Evolutionary conservation across 1,140 invertebrate genomes (phyloP), one percentile per base, ranked within the genome.

Genomic region (Procambarus virginalis): DNA sequence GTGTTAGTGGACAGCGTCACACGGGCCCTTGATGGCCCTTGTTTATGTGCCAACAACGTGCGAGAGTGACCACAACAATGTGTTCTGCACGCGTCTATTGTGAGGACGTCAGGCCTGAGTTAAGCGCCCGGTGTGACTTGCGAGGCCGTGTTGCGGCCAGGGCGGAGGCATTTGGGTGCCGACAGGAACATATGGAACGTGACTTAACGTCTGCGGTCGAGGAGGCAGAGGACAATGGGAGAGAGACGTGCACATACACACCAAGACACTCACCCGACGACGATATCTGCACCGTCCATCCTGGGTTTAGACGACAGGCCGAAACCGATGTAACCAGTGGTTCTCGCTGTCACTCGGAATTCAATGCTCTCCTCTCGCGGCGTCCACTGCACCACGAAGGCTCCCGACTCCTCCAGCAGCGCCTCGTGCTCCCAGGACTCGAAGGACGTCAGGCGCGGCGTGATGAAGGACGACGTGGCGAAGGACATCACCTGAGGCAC

Each of bases 211-310:
- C 34, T 34, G 34, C 1, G 34, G 34, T 34, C 34, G 34, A 34
- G 34, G 34, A 34, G 34, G 34, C 1, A 34, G 20, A 55, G 17
- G 80, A 82, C 20, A 92, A 92, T 78, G 34, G 6, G 70, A 75
- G n/a, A 75, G n/a, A 45, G n/a, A n/a, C 20, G 70, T 20, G 9
- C 9, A 75, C n/a, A n/a, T 17, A 20, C 34, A 64, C 60, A 64
- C 51, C 12, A 9, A 12, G 46, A 17, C 58, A 94, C 93, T 94
- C 93, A 94, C 78, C 94, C 94, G 49, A 94, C 92, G 2, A 94
- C 93, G 9, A 94, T 92, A 91, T 94, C 94, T 3, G 93, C 93
- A 2, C 93, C 93, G 48, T 92, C 92, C 94, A 94, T 94, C 20
- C 92, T 92, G 49, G 94, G 94, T 91, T 94, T 93, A 1, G 93